Base-by-base conservation (phyloP, 2,797 vertebrate species). In the Gymnothorax javanicus region DNA sequence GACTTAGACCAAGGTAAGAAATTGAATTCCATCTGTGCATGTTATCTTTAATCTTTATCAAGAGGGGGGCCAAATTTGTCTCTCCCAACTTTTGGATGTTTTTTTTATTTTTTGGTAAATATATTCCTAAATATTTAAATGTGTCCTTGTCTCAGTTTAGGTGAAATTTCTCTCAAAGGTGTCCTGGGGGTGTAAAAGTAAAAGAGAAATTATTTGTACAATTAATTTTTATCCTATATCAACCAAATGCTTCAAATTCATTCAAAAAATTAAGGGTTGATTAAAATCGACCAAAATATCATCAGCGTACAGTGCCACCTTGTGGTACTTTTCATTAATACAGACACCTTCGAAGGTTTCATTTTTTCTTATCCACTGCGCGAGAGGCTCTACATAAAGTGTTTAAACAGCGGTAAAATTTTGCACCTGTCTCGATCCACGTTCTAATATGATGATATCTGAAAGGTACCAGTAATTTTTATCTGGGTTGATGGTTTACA, bases 371-470 rank as follows among this genome's bases (percentile, higher is more conserved):
- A 89, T 87, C 77, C 67, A 87, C 8, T 83, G 60, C 4, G 71
- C 86, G 9, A 90, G 75, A 0, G 89, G 88, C 73, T 90, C 87
- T 56, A 88, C 88, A 56, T 88, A 89, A 4, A 91, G 23, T 7
- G 82, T 77, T 17, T 90, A 88, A 43, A 88, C 7, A 89, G 84
- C 0, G 25, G 85, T 2, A 27, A 86, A 0, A 13, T n/a, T 11
- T 62, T 69, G 7, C 87, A 90, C 0, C 83, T 79, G 87, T 5
- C 88, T 88, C 13, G 82, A 88, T 59, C 86, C 87, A 50, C 73
- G 27, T 56, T 88, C 84, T 27, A 88, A 12, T n/a, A 0, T 50
- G 4, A 87, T 81, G 17, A 75, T 85, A 2, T 87, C 27, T 1
- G 83, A 43, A 2, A 87, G 6, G 8, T 89, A 6, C 88, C 84